Conservation (phyloP, 2,797 vertebrate genomes). For the Jordanella pulchra region DNA sequence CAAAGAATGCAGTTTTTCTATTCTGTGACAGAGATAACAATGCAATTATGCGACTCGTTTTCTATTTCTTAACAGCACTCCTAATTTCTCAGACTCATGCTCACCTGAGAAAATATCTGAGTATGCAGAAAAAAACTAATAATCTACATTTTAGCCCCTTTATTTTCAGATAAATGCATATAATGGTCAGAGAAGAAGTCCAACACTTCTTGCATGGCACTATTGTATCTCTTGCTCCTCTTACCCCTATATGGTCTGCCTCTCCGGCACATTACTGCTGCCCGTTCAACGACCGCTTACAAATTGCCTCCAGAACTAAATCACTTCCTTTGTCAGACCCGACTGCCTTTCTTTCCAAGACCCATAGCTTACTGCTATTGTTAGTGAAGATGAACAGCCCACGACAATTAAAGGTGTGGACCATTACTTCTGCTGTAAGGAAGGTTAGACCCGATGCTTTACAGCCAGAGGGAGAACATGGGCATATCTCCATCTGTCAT, state of each 20-base stretch:
- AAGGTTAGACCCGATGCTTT: constrained; percentile 75
- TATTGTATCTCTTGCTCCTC: constrained; percentile 55
- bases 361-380: constrained; percentile 80
- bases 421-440: constrained; percentile 81
- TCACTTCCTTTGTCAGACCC: constrained; percentile 79
- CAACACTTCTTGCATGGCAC: constrained; percentile 41
- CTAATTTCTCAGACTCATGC: constrained; percentile 49
- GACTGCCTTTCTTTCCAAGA: constrained; percentile 73
- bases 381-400: constrained; percentile 83
- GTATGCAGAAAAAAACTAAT: constrained; percentile 52
- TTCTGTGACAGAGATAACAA: constrained; percentile 34
- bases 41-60: constrained; percentile 46
- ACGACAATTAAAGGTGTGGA: constrained; percentile 84
- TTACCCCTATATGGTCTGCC: constrained; percentile 62
- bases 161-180: constrained; percentile 47
- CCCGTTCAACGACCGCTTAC: constrained; percentile 62
- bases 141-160: constrained; percentile 48
- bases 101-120: constrained; percentile 42
- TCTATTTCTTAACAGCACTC: constrained; percentile 35
- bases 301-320: constrained; percentile 74
- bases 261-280: constrained; percentile 63
- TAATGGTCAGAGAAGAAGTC: constrained; percentile 21
- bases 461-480: constrained; percentile 68
- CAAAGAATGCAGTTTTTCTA: constrained; percentile 51
- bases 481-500: constrained; percentile 70